Percentiles rank a stretch among this genome's conserved stretches.
Conservation (phyloP, 2,888 invertebrate species). For the Neria commutata region DNA sequence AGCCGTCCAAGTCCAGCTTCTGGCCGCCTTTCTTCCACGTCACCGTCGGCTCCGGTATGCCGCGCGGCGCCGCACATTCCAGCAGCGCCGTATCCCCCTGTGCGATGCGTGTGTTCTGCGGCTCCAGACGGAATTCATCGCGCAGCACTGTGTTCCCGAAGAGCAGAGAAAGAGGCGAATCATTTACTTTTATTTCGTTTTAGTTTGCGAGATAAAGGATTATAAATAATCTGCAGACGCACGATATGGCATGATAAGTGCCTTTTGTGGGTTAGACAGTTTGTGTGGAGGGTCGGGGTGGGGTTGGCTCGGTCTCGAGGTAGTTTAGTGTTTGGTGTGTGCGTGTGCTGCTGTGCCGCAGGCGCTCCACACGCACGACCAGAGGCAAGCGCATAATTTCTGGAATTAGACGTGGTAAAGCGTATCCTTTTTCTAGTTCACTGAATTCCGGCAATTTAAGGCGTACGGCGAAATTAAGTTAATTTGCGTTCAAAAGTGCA, state of each 20-base stretch:
- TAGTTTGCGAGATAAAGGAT: slow-evolving; percentile 11
- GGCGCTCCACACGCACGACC: slow-evolving; percentile 9
- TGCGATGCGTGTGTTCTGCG: slow-evolving; percentile 81
- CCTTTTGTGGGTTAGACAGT: slow-evolving; percentile 1
- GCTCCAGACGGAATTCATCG: slow-evolving; percentile 87
- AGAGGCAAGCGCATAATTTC: slow-evolving; percentile 18
- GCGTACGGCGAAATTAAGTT: too few relatives aligned
- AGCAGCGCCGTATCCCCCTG: slow-evolving; percentile 84
- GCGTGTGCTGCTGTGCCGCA: too few relatives aligned
- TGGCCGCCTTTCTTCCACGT: slow-evolving; percentile 88
- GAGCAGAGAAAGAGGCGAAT: slow-evolving; percentile 13
- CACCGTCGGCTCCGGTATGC: slow-evolving; percentile 87
- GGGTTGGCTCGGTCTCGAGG: too few relatives aligned
- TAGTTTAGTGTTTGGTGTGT: neutral
- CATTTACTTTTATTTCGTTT: slow-evolving; percentile 14
- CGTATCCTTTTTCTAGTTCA: too few relatives aligned
- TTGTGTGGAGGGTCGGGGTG: neutral
- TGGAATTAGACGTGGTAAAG: slow-evolving; percentile 13
- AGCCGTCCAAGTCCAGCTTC: slow-evolving; percentile 72
- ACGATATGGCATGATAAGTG: slow-evolving; percentile 20
- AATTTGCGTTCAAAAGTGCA: too few relatives aligned
- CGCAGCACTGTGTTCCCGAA: slow-evolving; percentile 72
- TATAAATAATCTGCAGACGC: slow-evolving; percentile 23
- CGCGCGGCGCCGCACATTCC: slow-evolving; percentile 87
- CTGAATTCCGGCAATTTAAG: too few relatives aligned